These are phyloP conservation scores for Temnothorax unifasciatus DNA, from an alignment of 2,888 invertebrate species.

Conservation along the genomic window DNA sequence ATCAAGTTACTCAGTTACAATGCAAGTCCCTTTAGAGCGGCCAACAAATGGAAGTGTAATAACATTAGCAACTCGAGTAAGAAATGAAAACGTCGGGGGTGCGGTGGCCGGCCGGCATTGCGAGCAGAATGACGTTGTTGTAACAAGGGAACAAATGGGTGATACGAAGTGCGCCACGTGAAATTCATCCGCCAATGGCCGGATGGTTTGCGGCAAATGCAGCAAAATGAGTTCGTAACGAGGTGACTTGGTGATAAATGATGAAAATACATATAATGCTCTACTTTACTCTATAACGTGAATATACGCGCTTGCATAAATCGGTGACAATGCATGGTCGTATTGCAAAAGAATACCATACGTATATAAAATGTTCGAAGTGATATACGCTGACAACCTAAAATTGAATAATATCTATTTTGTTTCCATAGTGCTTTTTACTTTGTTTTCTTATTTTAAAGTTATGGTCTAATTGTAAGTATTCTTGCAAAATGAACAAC, in stretches of 20 bases:
- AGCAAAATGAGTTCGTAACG: slow-evolving; percentile 44
- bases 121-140: slow-evolving; percentile 29
- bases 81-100: slow-evolving; percentile 65
- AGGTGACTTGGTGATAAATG: slow-evolving; percentile 48
- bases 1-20: slow-evolving; percentile 65
- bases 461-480: not conserved
- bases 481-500: not conserved
- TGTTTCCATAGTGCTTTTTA: not conserved
- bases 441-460: not conserved
- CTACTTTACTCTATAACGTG: slow-evolving; percentile 9
- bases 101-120: not conserved
- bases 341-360: not conserved
- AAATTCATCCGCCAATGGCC: slow-evolving; percentile 46
- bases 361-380: not conserved
- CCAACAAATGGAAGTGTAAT: slow-evolving; percentile 72
- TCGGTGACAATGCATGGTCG: not conserved
- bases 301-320: slow-evolving; percentile 20
- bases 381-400: not conserved
- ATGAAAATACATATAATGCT: slow-evolving; percentile 36
- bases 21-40: slow-evolving; percentile 61
- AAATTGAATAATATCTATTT: slow-evolving; percentile 4
- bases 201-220: slow-evolving; percentile 43
- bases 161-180: slow-evolving; percentile 40
- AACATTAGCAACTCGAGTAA: slow-evolving; percentile 72
- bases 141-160: slow-evolving; percentile 55